Percentiles rank a stretch among this genome's conserved stretches.
Evolutionary conservation across 2,113 vertebrate genomes (phyloP).

Genomic region (Butorides virescens): DNA sequence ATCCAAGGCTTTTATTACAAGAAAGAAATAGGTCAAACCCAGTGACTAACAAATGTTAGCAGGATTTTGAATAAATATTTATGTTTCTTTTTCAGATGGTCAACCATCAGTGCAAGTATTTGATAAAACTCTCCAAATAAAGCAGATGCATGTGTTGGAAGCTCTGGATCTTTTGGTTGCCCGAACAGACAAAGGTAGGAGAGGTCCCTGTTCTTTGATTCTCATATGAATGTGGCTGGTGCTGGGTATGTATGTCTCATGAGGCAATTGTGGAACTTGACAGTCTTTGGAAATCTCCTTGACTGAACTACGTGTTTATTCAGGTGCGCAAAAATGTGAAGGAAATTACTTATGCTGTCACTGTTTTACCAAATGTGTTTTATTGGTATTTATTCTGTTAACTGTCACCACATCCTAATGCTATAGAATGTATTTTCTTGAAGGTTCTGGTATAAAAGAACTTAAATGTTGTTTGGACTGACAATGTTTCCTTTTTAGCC

Average conservation of each 20-base stretch:
- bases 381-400: not conserved
- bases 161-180: slow-evolving; percentile 90
- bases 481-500: not conserved
- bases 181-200: slow-evolving; percentile 91
- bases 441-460: not conserved
- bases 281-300: not conserved
- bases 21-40: not conserved
- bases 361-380: not conserved
- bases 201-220: not conserved
- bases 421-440: not conserved
- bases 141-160: slow-evolving; percentile 95
- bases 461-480: not conserved
- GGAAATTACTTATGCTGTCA: not conserved
- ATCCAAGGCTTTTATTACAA: not conserved
- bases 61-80: not conserved
- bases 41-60: not conserved
- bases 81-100: slow-evolving; percentile 76
- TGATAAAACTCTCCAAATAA: slow-evolving; percentile 91
- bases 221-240: not conserved
- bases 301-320: not conserved
- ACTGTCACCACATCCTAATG: not conserved
- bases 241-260: not conserved
- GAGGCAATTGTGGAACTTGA: not conserved
- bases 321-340: not conserved
- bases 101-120: slow-evolving; percentile 86